Percentiles rank a stretch among this genome's conserved stretches.
Evolutionary conservation across 2,797 vertebrate genomes (phyloP).

Genomic region (Schizopygopsis malacanthus): DNA sequence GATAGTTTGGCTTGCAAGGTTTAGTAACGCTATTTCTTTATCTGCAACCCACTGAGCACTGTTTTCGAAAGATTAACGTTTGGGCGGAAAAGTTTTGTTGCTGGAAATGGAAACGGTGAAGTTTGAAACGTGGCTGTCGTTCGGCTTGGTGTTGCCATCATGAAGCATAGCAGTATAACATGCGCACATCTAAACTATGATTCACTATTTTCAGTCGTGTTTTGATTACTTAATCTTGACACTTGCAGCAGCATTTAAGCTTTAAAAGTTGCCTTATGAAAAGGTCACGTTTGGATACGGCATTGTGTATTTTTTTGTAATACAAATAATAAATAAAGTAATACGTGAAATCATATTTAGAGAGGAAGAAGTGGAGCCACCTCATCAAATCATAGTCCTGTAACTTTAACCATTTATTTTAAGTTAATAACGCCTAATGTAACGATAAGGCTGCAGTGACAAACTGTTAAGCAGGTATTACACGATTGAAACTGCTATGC

Average conservation of each 20-base stretch:
- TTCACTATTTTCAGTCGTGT: not conserved
- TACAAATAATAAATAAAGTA: no score
- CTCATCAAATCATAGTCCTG: not conserved
- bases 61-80: slow-evolving; percentile 11
- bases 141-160: not conserved
- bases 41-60: not conserved
- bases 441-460: slow-evolving; percentile 8
- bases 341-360: not conserved
- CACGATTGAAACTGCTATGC: not conserved
- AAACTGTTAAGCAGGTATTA: not conserved
- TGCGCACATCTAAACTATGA: not conserved
- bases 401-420: not conserved
- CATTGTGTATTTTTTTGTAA: not conserved
- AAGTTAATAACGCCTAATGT: not conserved
- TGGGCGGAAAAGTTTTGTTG: slow-evolving; percentile 68
- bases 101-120: slow-evolving; percentile 73
- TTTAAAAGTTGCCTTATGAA: not conserved
- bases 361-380: not conserved
- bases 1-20: slow-evolving; percentile 23
- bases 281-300: not conserved
- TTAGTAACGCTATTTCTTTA: not conserved
- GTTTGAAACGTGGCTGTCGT: slow-evolving; percentile 81
- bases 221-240: not conserved
- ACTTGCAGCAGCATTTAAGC: not conserved
- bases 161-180: slow-evolving; percentile 27